Conservation (phyloP, 2,113 vertebrate genomes). For the Xenopus borealis region DNA sequence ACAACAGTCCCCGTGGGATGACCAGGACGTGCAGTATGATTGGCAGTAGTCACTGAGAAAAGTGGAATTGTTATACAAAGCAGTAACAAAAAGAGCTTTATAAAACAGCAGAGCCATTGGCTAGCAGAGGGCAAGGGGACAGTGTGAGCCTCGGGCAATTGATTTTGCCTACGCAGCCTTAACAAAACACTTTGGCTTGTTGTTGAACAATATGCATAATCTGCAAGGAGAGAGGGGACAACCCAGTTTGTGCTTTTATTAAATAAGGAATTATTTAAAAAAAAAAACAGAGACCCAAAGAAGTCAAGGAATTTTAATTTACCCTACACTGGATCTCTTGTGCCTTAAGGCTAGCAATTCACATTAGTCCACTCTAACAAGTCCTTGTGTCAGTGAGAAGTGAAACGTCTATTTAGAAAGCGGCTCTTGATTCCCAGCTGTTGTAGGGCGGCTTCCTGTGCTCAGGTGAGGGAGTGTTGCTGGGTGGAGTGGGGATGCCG, state of each 20-base stretch:
- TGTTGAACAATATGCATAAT: slow-evolving; percentile 55
- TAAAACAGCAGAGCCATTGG: slow-evolving; percentile 37
- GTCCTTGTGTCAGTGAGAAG: background rate
- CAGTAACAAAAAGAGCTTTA: slow-evolving; percentile 59
- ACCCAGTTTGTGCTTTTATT: slow-evolving; percentile 15
- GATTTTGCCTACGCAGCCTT: slow-evolving; percentile 61
- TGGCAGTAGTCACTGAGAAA: slow-evolving; percentile 54
- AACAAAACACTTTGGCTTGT: slow-evolving; percentile 76
- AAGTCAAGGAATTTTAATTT: too few species aligned
- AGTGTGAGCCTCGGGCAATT: slow-evolving; percentile 61
- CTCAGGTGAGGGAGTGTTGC: slow-evolving; percentile 67
- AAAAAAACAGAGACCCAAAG: background rate
- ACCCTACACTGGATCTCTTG: slow-evolving; percentile 2
- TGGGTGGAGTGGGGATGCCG: slow-evolving; percentile 66
- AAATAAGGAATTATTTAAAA: background rate
- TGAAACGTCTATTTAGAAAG: slow-evolving; percentile 53
- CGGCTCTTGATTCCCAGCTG: slow-evolving; percentile 62
- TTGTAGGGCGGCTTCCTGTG: slow-evolving; percentile 62
- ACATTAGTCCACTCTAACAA: background rate
- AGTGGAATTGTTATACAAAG: slow-evolving; percentile 70
- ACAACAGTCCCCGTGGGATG: slow-evolving; percentile 32
- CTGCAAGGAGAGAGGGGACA: background rate
- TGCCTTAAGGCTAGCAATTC: background rate
- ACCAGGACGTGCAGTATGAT: slow-evolving; percentile 53
- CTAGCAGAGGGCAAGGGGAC: too few species aligned